phyloP scores from a whole-genome alignment of 2,888 invertebrate genomes.

The Tipula unca region DNA sequence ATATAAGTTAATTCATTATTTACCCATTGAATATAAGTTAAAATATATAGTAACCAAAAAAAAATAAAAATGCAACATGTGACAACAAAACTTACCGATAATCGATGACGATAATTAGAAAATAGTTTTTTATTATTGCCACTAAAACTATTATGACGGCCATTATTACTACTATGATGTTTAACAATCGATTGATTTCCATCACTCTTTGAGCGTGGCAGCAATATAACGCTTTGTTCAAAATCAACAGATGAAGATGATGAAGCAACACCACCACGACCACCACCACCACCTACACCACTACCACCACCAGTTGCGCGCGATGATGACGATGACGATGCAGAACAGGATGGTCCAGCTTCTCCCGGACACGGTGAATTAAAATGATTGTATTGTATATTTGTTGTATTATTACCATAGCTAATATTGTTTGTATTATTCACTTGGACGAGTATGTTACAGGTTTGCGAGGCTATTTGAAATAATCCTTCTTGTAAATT shows the following conservation, averaged over 20 bases:
- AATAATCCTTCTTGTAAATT: conserved; percentile 67
- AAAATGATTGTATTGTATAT: conserved; percentile 50
- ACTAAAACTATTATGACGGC: conserved; percentile 19
- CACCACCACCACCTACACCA: neutral
- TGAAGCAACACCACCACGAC: neutral
- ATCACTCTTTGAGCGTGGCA: conserved; percentile 45
- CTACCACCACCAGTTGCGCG: neutral
- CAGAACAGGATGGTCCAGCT: neutral
- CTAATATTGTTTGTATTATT: conserved; percentile 68
- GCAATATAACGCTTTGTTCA: conserved; percentile 47
- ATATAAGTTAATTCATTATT: neutral
- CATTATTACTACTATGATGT: conserved; percentile 19
- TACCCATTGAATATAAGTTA: neutral
- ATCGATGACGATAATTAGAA: conserved; percentile 49
- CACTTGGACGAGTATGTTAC: conserved; percentile 67
- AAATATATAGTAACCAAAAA: neutral
- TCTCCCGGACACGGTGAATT: conserved; percentile 25
- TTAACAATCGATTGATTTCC: conserved; percentile 27
- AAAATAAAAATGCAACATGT: neutral
- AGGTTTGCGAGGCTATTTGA: conserved; percentile 70
- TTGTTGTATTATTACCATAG: conserved; percentile 54
- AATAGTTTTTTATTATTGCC: conserved; percentile 38
- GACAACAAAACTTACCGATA: conserved; percentile 47
- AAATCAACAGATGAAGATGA: conserved; percentile 27
- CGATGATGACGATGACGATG: conserved; percentile 31